These are phyloP conservation scores for Halcyon chelicuti DNA, from an alignment of 2,797 vertebrate species.

Conservation along the genomic window DNA sequence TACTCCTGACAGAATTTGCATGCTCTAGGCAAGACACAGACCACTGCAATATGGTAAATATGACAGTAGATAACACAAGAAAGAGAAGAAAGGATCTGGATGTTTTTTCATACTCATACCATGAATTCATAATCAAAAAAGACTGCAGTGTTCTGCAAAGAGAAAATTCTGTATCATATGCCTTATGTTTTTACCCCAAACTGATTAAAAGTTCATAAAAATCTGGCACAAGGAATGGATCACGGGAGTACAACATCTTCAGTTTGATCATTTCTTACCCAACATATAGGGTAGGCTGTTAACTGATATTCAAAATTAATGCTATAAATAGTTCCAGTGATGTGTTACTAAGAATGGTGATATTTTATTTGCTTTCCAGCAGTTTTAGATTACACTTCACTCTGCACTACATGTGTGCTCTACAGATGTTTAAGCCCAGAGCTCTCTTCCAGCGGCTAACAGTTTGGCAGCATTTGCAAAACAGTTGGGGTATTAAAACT, in stretches of 20 bases:
- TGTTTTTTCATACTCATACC: neutral
- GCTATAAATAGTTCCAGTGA: neutral
- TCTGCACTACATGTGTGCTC: constrained; percentile 54
- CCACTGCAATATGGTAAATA: neutral
- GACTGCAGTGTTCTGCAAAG: neutral
- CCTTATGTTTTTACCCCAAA: neutral
- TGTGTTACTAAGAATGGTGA: constrained; percentile 58
- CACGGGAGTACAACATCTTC: neutral
- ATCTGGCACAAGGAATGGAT: neutral
- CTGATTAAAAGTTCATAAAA: neutral
- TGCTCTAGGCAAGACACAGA: neutral
- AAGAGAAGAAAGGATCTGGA: neutral
- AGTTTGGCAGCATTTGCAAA: constrained; percentile 59
- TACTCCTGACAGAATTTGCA: neutral
- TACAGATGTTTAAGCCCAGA: constrained; percentile 71
- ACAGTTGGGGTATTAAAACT: constrained; percentile 55
- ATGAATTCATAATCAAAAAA: neutral
- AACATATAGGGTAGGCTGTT: neutral
- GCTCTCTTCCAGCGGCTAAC: constrained; percentile 35
- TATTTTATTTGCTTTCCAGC: constrained; percentile 69
- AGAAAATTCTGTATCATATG: neutral
- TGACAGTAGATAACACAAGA: neutral
- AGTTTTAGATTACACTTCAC: constrained; percentile 59
- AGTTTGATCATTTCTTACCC: neutral
- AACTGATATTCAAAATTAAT: neutral